Conservation (phyloP, 23 tunicate species). For the Ciona savignyi region DNA sequence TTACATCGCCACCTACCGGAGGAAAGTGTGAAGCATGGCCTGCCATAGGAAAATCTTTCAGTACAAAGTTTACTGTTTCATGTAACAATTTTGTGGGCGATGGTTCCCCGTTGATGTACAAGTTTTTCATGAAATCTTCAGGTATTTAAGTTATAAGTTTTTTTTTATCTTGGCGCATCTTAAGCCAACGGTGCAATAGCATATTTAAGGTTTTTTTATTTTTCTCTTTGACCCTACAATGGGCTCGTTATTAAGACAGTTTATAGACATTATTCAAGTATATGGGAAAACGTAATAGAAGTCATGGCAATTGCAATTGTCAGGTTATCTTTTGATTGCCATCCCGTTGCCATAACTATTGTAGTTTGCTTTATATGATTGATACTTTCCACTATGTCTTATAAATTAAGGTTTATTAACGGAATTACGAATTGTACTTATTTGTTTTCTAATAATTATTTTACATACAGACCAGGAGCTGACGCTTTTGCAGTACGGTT, state of each 20-base stretch:
- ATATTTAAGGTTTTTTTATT: too few relatives aligned
- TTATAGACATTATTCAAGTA: too few relatives aligned
- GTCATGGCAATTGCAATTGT: too few relatives aligned
- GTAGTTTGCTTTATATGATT: too few relatives aligned
- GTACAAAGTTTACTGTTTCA: constrained; percentile 5
- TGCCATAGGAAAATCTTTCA: not conserved
- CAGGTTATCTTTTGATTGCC: too few relatives aligned
- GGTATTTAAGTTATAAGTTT: not conserved
- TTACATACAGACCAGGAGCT: not conserved
- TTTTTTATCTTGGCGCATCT: too few relatives aligned
- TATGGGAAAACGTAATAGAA: too few relatives aligned
- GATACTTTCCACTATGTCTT: too few relatives aligned
- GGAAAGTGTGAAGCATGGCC: not conserved
- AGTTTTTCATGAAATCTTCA: not conserved
- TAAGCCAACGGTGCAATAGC: too few relatives aligned
- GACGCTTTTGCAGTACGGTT: not conserved
- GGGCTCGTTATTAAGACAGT: too few relatives aligned
- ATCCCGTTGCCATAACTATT: too few relatives aligned
- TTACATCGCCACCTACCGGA: constrained; percentile 1
- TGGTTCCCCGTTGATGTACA: not conserved
- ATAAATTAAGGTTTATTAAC: not conserved
- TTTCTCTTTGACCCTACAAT: too few relatives aligned
- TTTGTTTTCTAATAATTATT: not conserved
- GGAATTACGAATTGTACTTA: not conserved
- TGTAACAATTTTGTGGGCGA: not conserved